Conservation (phyloP, 2,797 vertebrate species). For the Petrocephalus sullivani region DNA sequence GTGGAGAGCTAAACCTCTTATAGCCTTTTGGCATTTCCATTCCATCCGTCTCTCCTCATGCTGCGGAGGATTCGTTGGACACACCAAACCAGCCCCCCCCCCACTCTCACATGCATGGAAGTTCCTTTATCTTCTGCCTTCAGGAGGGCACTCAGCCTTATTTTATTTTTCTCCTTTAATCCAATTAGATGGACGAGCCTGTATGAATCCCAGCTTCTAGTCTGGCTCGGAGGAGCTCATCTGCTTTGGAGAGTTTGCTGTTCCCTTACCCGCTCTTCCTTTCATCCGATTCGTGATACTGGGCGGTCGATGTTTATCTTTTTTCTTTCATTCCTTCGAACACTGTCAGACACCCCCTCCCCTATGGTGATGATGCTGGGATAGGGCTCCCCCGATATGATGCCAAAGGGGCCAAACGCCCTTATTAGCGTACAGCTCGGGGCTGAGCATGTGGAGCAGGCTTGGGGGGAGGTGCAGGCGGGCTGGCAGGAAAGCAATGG, state of each 20-base stretch:
- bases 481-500: slow-evolving; percentile 20
- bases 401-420: slow-evolving; percentile 58
- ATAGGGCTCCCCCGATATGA: slow-evolving; percentile 55
- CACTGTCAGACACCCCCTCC: slow-evolving; percentile 24
- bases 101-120: not conserved
- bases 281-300: slow-evolving; percentile 11
- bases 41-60: not conserved
- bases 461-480: not conserved
- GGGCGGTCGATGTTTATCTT: not conserved
- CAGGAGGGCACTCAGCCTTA: slow-evolving; percentile 3
- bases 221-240: slow-evolving; percentile 37
- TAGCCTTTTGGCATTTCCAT: not conserved
- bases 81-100: not conserved
- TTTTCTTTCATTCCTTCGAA: not conserved
- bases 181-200: slow-evolving; percentile 37
- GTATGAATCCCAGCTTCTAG: slow-evolving; percentile 48
- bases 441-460: not conserved
- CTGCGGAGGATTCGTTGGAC: not conserved
- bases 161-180: slow-evolving; percentile 23
- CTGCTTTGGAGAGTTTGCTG: slow-evolving; percentile 31
- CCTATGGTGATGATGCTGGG: slow-evolving; percentile 39
- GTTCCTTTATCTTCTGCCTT: slow-evolving; percentile 34
- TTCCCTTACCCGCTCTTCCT: slow-evolving; percentile 29
- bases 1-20: slow-evolving; percentile 11
- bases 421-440: slow-evolving; percentile 52